phyloP scores from a whole-genome alignment of 1,140 invertebrate species.

The Heliconius melpomene region DNA sequence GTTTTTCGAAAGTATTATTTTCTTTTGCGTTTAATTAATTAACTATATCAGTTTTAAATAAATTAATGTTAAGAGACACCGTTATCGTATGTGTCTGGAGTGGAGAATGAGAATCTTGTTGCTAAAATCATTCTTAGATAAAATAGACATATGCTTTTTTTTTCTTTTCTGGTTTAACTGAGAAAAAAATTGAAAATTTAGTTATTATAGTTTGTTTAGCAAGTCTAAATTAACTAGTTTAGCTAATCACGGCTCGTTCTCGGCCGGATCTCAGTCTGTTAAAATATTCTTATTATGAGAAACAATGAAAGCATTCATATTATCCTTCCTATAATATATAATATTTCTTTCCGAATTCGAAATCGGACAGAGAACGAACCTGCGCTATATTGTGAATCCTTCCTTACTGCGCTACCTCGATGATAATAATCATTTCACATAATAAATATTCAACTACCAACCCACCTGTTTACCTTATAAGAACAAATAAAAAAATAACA shows the following conservation, averaged over 20 bases:
- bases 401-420: background rate
- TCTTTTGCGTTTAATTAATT: constrained; percentile 10
- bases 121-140: background rate
- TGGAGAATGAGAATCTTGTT: background rate
- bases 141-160: too few relatives aligned
- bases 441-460: background rate
- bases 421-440: background rate
- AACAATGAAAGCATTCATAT: too few relatives aligned
- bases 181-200: background rate
- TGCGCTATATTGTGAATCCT: too few relatives aligned
- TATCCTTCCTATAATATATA: too few relatives aligned
- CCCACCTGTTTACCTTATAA: background rate
- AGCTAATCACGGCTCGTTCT: too few relatives aligned
- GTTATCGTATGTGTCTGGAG: background rate
- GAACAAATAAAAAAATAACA: background rate
- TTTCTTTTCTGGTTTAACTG: background rate
- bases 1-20: constrained; percentile 11
- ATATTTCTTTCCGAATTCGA: too few relatives aligned
- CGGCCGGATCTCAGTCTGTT: too few relatives aligned
- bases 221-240: too few relatives aligned
- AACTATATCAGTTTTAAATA: background rate
- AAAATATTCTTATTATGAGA: too few relatives aligned
- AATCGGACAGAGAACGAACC: too few relatives aligned
- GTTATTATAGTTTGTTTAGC: background rate
- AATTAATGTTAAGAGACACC: background rate